Evolutionary conservation across 2,888 invertebrate genomes (phyloP).

Genomic region (Acholoe squamosa): DNA sequence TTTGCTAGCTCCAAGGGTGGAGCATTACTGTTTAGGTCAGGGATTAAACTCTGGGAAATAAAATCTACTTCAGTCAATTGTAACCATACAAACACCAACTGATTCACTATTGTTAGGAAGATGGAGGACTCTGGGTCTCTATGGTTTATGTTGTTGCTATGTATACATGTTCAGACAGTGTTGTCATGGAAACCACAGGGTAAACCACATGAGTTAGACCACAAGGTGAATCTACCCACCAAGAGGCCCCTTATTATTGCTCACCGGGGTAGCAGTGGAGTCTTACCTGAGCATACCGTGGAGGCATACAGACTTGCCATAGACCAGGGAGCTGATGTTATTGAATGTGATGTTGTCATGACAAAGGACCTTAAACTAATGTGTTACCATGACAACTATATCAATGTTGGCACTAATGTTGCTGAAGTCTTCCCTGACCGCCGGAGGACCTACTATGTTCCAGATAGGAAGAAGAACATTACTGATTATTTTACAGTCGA

Average conservation of each 20-base stretch:
- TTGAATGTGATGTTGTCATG: constrained; percentile 71
- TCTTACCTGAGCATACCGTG: constrained; percentile 72
- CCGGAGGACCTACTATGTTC: constrained; percentile 64
- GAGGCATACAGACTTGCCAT: constrained; percentile 69
- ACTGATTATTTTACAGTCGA: constrained; percentile 71
- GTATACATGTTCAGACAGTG: too few species aligned
- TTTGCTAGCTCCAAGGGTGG: too few species aligned
- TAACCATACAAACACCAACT: too few species aligned
- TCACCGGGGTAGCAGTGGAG: constrained; percentile 71
- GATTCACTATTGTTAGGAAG: too few species aligned
- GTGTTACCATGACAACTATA: constrained; percentile 70
- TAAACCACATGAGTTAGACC: constrained; percentile 4
- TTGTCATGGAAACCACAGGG: too few species aligned
- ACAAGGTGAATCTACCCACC: constrained; percentile 65
- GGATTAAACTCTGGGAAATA: too few species aligned
- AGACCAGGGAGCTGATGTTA: constrained; percentile 71
- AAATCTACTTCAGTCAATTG: too few species aligned
- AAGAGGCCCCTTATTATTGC: constrained; percentile 71
- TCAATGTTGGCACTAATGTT: constrained; percentile 69
- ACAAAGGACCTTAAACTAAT: constrained; percentile 70
- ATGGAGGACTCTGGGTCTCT: too few species aligned
- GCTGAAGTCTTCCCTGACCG: constrained; percentile 62
- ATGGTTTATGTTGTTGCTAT: too few species aligned
- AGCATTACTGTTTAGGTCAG: too few species aligned
- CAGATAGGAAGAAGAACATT: constrained; percentile 53